A percentile compares a stretch with the other conserved stretches of the same genome.
Conservation (phyloP, 1,140 invertebrate genomes). For the Euwallacea fornicatus region DNA sequence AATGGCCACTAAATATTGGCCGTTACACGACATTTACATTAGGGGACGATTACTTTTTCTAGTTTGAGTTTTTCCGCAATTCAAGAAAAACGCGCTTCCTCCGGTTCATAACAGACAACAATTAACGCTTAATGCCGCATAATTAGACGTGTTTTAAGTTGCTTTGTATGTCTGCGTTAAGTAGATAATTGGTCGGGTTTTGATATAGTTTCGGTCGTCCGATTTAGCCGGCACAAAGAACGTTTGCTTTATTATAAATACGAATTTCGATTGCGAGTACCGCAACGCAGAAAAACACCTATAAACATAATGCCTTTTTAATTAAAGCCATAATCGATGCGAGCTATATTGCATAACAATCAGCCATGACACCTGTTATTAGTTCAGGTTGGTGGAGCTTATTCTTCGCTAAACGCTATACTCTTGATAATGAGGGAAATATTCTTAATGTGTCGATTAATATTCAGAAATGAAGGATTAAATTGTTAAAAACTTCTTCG, state of each 20-base stretch:
- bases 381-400: conserved; percentile 11
- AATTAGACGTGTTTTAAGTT: conserved; percentile 27
- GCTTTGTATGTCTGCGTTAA: conserved; percentile 22
- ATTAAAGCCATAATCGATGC: conserved; percentile 5
- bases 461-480: too few relatives aligned
- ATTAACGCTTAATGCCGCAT: conserved; percentile 21
- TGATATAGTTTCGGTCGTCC: too few relatives aligned
- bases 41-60: conserved; percentile 35
- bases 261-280: background rate
- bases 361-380: conserved; percentile 22
- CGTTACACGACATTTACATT: conserved; percentile 38
- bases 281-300: background rate
- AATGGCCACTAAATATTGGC: conserved; percentile 21
- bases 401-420: conserved; percentile 5
- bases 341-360: conserved; percentile 2
- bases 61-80: conserved; percentile 29
- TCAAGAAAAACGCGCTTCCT: conserved; percentile 33
- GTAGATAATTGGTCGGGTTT: conserved; percentile 18
- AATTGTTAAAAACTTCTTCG: too few relatives aligned
- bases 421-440: conserved; percentile 24
- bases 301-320: conserved; percentile 4
- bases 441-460: too few relatives aligned
- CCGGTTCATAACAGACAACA: conserved; percentile 19
- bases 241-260: background rate
- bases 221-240: too few relatives aligned